These are phyloP conservation scores for Eidolon helvum DNA, from an alignment of 2,113 vertebrate species.

Conservation along the genomic window DNA sequence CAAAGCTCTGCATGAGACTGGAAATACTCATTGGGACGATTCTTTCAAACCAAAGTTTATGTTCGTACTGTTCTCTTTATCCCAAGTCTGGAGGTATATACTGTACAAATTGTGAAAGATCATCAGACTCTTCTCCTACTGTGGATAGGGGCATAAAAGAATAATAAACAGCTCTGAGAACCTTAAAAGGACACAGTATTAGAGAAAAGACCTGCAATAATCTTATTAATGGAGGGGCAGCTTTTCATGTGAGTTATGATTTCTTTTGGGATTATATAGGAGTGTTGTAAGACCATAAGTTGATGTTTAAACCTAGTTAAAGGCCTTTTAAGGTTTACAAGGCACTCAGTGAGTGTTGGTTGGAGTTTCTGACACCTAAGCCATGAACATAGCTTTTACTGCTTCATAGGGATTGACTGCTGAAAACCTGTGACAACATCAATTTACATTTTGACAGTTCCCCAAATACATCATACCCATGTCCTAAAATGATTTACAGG, in stretches of 20 bases:
- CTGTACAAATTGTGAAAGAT: background rate
- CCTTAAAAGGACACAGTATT: background rate
- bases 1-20: slow-evolving; percentile 49
- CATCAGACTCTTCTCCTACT: slow-evolving; percentile 2
- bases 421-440: slow-evolving; percentile 54
- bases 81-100: background rate
- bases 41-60: slow-evolving; percentile 39
- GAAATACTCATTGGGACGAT: slow-evolving; percentile 30
- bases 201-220: background rate
- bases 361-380: slow-evolving; percentile 54
- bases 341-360: slow-evolving; percentile 1
- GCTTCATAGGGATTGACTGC: slow-evolving; percentile 46
- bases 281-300: slow-evolving; percentile 9
- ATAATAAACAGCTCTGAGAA: background rate
- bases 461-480: slow-evolving; percentile 47
- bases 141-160: background rate
- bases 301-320: slow-evolving; percentile 53
- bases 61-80: background rate
- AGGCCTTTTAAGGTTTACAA: slow-evolving; percentile 73
- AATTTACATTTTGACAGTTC: slow-evolving; percentile 59
- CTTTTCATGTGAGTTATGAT: background rate
- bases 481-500: slow-evolving; percentile 58
- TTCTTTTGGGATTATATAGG: slow-evolving; percentile 45
- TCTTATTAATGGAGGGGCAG: slow-evolving; percentile 43
- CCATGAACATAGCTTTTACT: slow-evolving; percentile 54